phyloP scores from a whole-genome alignment of 1,140 invertebrate species.

The Ostrea edulis region DNA sequence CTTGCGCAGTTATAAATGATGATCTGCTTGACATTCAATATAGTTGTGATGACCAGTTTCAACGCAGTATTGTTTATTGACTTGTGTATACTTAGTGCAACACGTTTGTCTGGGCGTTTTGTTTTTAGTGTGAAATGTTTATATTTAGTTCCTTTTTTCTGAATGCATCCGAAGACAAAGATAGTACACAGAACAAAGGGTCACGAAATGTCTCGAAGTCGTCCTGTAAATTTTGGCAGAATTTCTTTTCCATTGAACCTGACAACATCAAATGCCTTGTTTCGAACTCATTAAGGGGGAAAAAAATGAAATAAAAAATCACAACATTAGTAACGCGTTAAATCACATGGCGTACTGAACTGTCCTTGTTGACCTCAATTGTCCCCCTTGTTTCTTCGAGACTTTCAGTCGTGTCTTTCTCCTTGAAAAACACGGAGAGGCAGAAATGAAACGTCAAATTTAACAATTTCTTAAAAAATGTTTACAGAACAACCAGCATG shows the following conservation, averaged over 20 bases:
- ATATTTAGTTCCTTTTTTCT: no score
- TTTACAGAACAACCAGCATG: conserved; percentile 26
- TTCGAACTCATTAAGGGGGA: neutral
- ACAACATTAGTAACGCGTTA: neutral
- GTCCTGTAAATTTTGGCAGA: neutral
- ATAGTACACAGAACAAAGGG: neutral
- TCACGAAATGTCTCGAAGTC: neutral
- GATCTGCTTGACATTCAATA: neutral
- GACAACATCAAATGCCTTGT: neutral
- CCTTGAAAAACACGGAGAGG: neutral
- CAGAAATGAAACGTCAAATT: conserved; percentile 37
- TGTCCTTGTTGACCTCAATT: conserved; percentile 12
- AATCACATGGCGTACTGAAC: neutral
- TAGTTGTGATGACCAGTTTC: neutral
- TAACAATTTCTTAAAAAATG: conserved; percentile 21
- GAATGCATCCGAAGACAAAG: no score
- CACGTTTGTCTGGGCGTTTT: no score
- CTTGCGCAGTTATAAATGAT: conserved; percentile 11
- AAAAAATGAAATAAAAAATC: conserved; percentile 7
- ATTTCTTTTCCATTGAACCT: neutral
- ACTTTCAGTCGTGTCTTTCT: conserved; percentile 20
- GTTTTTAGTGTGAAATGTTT: no score
- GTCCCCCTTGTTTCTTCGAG: conserved; percentile 16
- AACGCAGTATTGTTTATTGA: neutral
- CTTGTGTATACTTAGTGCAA: neutral